A percentile compares a stretch with the other conserved stretches of the same genome.
phyloP scores from a whole-genome alignment of 2,113 vertebrate genomes.

The Lampris megalopsis region DNA sequence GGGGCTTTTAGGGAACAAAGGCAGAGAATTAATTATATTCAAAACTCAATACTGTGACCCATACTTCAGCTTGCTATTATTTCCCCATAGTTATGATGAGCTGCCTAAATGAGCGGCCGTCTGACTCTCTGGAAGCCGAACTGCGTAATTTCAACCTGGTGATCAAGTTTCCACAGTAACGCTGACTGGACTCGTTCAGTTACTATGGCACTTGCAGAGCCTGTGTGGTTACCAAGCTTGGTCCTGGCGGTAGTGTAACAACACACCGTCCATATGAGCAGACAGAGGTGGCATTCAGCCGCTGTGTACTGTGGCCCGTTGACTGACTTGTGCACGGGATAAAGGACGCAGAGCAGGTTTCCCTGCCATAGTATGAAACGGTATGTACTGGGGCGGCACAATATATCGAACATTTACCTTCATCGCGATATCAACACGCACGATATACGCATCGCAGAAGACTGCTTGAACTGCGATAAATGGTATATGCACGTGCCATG shows the following conservation, averaged over 20 bases:
- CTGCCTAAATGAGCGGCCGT: slow-evolving; percentile 44
- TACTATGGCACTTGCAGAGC: slow-evolving; percentile 30
- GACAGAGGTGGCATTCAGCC: slow-evolving; percentile 24
- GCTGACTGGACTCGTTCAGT: slow-evolving; percentile 24
- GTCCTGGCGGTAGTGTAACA: slow-evolving; percentile 18
- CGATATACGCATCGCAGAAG: too few species aligned
- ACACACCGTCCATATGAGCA: slow-evolving; percentile 1
- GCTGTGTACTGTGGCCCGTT: background rate
- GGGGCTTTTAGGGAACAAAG: slow-evolving; percentile 49
- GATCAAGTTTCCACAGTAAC: slow-evolving; percentile 50
- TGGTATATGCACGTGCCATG: too few species aligned
- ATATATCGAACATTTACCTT: too few species aligned
- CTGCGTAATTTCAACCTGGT: slow-evolving; percentile 17
- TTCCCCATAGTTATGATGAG: slow-evolving; percentile 39
- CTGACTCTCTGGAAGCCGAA: slow-evolving; percentile 30
- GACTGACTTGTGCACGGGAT: background rate
- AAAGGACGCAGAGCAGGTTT: too few species aligned
- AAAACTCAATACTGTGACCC: slow-evolving; percentile 11
- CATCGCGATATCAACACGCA: too few species aligned
- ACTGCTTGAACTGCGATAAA: too few species aligned
- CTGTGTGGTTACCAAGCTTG: background rate
- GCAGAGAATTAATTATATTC: slow-evolving; percentile 45
- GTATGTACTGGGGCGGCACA: too few species aligned
- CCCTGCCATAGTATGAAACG: too few species aligned
- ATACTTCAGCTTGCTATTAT: slow-evolving; percentile 34